Evolutionary conservation across 2,888 invertebrate genomes (phyloP).

Genomic region (Agapostemon virescens): DNA sequence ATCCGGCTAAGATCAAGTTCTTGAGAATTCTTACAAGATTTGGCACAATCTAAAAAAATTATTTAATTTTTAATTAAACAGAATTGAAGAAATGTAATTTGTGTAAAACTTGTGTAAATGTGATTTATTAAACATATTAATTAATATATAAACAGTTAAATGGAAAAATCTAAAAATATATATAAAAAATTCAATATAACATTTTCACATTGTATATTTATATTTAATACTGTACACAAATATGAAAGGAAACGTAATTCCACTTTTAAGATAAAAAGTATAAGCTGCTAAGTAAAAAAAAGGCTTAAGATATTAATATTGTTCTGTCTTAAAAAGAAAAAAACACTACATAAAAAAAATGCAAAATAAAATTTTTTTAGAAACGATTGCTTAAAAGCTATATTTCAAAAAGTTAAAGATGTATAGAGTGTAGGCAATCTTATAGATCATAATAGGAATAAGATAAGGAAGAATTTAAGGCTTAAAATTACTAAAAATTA

Average conservation of each 20-base stretch:
- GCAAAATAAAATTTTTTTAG: not conserved
- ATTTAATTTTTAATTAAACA: slow-evolving; percentile 27
- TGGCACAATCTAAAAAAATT: slow-evolving; percentile 93
- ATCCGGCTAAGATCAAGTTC: slow-evolving; percentile 98
- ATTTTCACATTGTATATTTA: slow-evolving; percentile 14
- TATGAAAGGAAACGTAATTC: not conserved
- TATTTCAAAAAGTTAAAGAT: slow-evolving; percentile 18
- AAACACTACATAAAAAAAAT: slow-evolving; percentile 17
- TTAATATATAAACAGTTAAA: slow-evolving; percentile 11
- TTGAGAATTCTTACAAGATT: slow-evolving; percentile 99
- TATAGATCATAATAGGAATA: not conserved
- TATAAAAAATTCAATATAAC: slow-evolving; percentile 17
- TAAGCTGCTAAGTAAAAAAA: slow-evolving; percentile 20
- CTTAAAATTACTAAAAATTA: not conserved
- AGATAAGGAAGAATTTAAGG: not conserved
- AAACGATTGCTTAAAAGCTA: slow-evolving; percentile 5
- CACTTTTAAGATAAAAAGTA: slow-evolving; percentile 13
- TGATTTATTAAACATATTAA: not conserved
- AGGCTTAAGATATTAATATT: slow-evolving; percentile 20
- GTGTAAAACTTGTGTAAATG: not conserved
- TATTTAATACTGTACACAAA: slow-evolving; percentile 21
- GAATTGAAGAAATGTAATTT: no score
- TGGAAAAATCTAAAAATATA: slow-evolving; percentile 29
- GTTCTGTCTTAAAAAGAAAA: slow-evolving; percentile 31
- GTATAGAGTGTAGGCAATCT: not conserved